Base-by-base conservation (phyloP, 2,888 invertebrate genomes). In the Athetis lepigone region DNA sequence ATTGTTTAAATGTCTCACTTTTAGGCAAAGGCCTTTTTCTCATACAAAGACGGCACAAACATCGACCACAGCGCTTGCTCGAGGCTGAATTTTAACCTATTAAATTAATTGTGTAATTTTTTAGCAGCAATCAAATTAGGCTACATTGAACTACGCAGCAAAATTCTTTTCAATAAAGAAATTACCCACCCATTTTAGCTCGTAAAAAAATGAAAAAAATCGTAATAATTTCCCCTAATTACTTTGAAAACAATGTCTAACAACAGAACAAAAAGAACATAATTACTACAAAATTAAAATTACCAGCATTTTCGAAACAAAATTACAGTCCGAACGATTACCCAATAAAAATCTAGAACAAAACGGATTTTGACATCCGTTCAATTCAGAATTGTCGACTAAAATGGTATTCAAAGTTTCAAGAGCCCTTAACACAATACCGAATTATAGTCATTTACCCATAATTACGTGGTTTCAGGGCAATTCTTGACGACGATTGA, bases 401-500 rank as follows among this genome's bases (percentile, higher is more conserved):
- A 61, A 66, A 77, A 42, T 57, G 43, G 75, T 58, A 63, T 57
- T 68, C 55, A 60, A 72, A 74, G 45, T 70, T 75, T 37, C 18
- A 37, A 77, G 69, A 62, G 65, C 63, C 60, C 71, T 76, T 49
- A 67, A 76, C 46, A 79, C 73, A 80, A 83, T 79, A 75, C 65
- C 25, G 62, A 76, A 81, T 83, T 80, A 79, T 76, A 75, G 77
- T 77, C 65, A 61, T 79, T 74, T 52, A 70, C 49, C 63, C 27
- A 69, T 76, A 82, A 83, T 84, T 82, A 82, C 56, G 49, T 63
- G 57, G 64, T 55, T 77, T 77, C 67, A 60, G 72, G 74, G 70
- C 61, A 71, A 69, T 76, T 77, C 70, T 80, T 76, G 60, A 77
- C 55, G 72, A 50, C 60, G 70, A 67, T 71, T 61, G 43, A 64